A percentile compares a stretch with the other conserved stretches of the same genome.
Conservation (phyloP, 2,113 vertebrate genomes). For the Cacatua alba region DNA sequence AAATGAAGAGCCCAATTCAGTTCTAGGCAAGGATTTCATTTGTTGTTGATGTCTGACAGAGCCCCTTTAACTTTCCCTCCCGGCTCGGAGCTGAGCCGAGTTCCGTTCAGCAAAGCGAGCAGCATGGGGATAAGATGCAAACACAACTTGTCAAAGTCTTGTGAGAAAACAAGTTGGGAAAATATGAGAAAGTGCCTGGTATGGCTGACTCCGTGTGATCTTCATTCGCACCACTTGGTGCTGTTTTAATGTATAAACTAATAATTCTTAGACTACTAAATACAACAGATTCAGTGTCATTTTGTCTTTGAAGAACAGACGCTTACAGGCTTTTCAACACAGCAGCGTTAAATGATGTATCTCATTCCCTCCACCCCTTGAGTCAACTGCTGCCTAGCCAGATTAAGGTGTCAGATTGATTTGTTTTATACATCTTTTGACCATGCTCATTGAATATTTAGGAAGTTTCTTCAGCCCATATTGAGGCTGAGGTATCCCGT, state of each 20-base stretch:
- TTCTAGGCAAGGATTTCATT: neutral
- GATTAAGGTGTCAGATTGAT: conserved; percentile 96
- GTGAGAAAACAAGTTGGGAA: conserved; percentile 47
- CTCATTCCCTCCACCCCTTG: conserved; percentile 84
- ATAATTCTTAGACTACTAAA: conserved; percentile 80
- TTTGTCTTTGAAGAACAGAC: conserved; percentile 84
- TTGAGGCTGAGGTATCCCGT: conserved; percentile 86
- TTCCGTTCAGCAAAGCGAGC: neutral
- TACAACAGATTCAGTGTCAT: conserved; percentile 78
- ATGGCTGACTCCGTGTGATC: conserved; percentile 37
- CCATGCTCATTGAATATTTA: conserved; percentile 90
- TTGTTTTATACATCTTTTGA: conserved; percentile 93
- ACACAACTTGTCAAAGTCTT: conserved; percentile 44
- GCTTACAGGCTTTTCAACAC: conserved; percentile 88
- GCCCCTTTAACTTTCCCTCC: neutral
- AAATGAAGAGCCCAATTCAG: neutral
- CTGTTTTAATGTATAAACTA: conserved; percentile 75
- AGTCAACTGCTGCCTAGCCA: conserved; percentile 90
- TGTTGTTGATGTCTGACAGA: neutral
- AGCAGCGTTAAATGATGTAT: conserved; percentile 90
- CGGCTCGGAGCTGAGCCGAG: neutral
- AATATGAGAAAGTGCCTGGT: conserved; percentile 40
- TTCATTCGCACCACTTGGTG: conserved; percentile 65
- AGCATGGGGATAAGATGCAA: conserved; percentile 35
- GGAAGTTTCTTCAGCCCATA: conserved; percentile 89